Conservation (phyloP, 2,797 vertebrate species). For the Petrocephalus sullivani region DNA sequence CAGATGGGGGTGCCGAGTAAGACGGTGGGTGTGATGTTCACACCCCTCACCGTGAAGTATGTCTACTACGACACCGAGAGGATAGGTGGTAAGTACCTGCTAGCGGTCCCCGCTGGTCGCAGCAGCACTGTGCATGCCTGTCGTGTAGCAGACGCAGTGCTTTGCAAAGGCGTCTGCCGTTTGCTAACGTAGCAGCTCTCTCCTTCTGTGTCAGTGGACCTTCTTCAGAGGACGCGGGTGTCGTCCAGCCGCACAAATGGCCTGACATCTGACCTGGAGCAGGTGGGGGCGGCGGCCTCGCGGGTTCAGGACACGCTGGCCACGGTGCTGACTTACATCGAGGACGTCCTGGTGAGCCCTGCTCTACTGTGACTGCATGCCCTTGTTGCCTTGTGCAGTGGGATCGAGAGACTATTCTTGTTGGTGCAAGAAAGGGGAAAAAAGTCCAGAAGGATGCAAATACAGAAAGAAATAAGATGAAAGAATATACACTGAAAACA, state of each 20-base stretch:
- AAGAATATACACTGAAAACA: neutral
- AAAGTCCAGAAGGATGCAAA: neutral
- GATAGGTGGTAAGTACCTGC: slow-evolving; percentile 75
- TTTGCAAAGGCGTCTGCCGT: neutral
- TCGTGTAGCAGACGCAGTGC: neutral
- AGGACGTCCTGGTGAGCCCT: slow-evolving; percentile 86
- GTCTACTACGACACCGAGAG: slow-evolving; percentile 86
- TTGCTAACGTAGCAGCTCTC: neutral
- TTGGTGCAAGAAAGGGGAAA: neutral
- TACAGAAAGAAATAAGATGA: neutral
- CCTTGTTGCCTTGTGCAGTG: neutral
- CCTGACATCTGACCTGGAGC: slow-evolving; percentile 87
- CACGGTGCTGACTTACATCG: slow-evolving; percentile 85
- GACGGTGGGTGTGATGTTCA: slow-evolving; percentile 98
- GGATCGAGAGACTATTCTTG: neutral
- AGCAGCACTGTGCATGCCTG: neutral
- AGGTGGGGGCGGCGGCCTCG: slow-evolving; percentile 78
- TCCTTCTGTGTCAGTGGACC: slow-evolving; percentile 67
- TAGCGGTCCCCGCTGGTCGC: too few species aligned
- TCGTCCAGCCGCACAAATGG: slow-evolving; percentile 79
- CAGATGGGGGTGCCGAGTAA: slow-evolving; percentile 97
- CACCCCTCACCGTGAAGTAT: slow-evolving; percentile 84
- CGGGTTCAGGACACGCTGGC: slow-evolving; percentile 85
- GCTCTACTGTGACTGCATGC: neutral
- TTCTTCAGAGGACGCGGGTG: slow-evolving; percentile 85